Evolutionary conservation across 2,888 invertebrate genomes (phyloP).

Genomic region (Hypsopygia costalis): DNA sequence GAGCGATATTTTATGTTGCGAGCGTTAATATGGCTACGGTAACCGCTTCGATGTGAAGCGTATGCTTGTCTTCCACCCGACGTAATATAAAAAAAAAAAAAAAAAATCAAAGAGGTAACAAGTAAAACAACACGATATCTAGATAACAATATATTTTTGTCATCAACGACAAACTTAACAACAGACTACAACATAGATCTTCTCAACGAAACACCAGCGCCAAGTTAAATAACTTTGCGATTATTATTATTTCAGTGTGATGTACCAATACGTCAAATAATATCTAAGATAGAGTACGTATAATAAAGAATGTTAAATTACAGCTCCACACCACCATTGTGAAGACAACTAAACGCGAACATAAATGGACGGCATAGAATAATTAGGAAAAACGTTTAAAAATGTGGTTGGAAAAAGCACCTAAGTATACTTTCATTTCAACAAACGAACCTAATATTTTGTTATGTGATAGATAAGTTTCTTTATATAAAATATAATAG

Average conservation of each 20-base stretch:
- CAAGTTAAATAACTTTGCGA: conserved; percentile 41
- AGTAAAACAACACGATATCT: conserved; percentile 59
- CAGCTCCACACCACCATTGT: conserved; percentile 29
- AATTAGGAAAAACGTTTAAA: conserved; percentile 32
- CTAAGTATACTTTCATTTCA: no score
- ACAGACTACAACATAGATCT: conserved; percentile 78
- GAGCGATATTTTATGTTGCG: no score
- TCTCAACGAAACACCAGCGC: conserved; percentile 62
- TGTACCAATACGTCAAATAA: conserved; percentile 45
- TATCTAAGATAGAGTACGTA: conserved; percentile 32
- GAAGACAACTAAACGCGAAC: conserved; percentile 47
- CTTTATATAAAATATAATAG: no score
- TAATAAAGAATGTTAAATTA: conserved; percentile 26
- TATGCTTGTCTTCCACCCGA: no score
- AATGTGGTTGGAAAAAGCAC: no score
- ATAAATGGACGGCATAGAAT: conserved; percentile 70
- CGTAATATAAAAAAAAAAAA: no score
- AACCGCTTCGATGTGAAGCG: no score
- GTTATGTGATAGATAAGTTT: no score
- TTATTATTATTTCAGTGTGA: conserved; percentile 32
- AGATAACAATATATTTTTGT: conserved; percentile 81
- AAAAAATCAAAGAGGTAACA: no score
- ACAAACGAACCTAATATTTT: no score
- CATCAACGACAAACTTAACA: conserved; percentile 80
- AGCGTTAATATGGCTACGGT: no score